phyloP scores from a whole-genome alignment of 1,140 invertebrate species.

The Eriosoma lanigerum region DNA sequence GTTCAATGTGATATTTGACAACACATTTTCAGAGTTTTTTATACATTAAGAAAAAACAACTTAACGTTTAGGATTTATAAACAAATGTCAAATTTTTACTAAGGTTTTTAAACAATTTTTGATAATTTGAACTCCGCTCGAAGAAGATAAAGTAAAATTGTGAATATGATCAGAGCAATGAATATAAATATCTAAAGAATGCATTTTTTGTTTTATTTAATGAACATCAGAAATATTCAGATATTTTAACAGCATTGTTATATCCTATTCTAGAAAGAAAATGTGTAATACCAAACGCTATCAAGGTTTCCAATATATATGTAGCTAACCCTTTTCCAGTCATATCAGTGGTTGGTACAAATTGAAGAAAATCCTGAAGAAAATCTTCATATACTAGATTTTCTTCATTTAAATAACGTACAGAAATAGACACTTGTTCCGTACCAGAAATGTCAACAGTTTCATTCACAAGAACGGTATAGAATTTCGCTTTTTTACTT shows the following conservation, averaged over 20 bases:
- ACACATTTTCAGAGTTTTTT: neutral
- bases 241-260: slow-evolving; percentile 50
- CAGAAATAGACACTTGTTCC: neutral
- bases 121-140: neutral
- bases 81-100: neutral
- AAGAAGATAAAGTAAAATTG: slow-evolving; percentile 53
- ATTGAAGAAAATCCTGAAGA: neutral
- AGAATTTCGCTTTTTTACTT: neutral
- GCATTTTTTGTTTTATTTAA: slow-evolving; percentile 56
- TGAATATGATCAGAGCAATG: slow-evolving; percentile 57
- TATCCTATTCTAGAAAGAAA: neutral
- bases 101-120: neutral
- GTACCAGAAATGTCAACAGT: neutral
- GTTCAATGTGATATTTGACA: neutral
- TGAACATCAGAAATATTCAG: slow-evolving; percentile 56
- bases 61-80: neutral
- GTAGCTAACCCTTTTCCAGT: neutral
- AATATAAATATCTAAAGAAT: slow-evolving; percentile 55
- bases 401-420: neutral
- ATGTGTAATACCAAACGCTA: neutral
- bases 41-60: neutral
- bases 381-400: neutral
- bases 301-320: neutral
- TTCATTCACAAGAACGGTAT: neutral
- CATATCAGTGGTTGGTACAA: neutral